Percentiles rank a stretch among this genome's conserved stretches.
These are phyloP conservation scores for Xenus cinereus DNA, from an alignment of 2,113 vertebrate species.

Conservation along the genomic window DNA sequence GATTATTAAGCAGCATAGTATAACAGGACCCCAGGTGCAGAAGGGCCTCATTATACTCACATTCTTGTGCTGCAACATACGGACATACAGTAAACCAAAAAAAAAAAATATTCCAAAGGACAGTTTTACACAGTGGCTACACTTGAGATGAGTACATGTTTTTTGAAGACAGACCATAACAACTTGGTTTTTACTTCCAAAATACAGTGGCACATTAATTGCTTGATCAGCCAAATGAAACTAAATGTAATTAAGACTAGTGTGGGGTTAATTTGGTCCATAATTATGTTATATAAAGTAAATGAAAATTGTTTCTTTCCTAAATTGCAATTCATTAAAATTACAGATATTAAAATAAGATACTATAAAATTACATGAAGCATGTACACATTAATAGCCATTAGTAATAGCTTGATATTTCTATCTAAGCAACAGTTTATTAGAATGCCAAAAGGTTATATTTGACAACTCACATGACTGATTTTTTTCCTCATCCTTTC, in stretches of 20 bases:
- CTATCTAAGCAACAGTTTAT: constrained; percentile 84
- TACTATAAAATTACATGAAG: constrained; percentile 94
- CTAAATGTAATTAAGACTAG: constrained; percentile 98
- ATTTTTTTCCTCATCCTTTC: constrained; percentile 66
- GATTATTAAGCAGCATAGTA: constrained; percentile 69
- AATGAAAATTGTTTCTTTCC: constrained; percentile 92
- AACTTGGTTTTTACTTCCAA: constrained; percentile 83
- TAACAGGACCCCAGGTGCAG: constrained; percentile 70
- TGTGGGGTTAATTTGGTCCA: constrained; percentile 98
- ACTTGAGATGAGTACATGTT: constrained; percentile 73
- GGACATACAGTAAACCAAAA: constrained; percentile 48
- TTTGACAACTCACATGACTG: constrained; percentile 81
- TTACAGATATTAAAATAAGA: constrained; percentile 95
- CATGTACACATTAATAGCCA: constrained; percentile 92
- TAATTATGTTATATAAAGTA: constrained; percentile 98
- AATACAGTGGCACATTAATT: constrained; percentile 83
- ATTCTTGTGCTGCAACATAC: constrained; percentile 59
- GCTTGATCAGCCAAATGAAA: constrained; percentile 96
- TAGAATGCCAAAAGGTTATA: constrained; percentile 82
- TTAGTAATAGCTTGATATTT: constrained; percentile 88
- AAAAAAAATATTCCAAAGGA: constrained; percentile 51
- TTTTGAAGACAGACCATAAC: constrained; percentile 76
- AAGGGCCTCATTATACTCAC: constrained; percentile 69
- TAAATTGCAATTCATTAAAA: constrained; percentile 99
- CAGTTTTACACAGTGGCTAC: constrained; percentile 59